Percentiles rank a stretch among this genome's conserved stretches.
Conservation (phyloP, 1,140 invertebrate genomes). For the Pseudoatta argentina region DNA sequence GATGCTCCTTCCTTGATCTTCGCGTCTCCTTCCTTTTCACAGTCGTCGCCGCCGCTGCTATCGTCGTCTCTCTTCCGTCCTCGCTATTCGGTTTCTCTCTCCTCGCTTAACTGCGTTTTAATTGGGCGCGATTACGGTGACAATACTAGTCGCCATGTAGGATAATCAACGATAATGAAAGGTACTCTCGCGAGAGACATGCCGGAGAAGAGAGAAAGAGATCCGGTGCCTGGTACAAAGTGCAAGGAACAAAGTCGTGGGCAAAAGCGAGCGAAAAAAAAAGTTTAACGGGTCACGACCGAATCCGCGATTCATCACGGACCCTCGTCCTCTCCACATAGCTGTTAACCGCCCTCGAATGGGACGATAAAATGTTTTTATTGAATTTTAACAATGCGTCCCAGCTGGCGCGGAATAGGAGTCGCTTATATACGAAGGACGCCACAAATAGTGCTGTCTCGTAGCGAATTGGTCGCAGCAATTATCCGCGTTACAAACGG, state of each 20-base stretch:
- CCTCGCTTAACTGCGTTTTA: conserved; percentile 79
- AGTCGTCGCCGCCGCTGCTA: not conserved
- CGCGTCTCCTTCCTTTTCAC: not conserved
- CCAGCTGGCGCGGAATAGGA: conserved; percentile 32
- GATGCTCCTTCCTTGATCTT: conserved; percentile 6
- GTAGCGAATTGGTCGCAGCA: conserved; percentile 18
- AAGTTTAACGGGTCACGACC: conserved; percentile 67
- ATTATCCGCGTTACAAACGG: conserved; percentile 38
- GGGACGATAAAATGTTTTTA: conserved; percentile 54
- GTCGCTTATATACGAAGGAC: conserved; percentile 45
- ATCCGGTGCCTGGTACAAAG: not conserved
- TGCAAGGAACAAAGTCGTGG: conserved; percentile 14
- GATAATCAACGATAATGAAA: conserved; percentile 71
- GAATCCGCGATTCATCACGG: conserved; percentile 63
- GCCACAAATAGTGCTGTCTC: conserved; percentile 37
- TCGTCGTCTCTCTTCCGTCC: not conserved
- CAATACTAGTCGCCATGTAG: conserved; percentile 71
- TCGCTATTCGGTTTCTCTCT: conserved; percentile 2
- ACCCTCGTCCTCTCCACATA: not conserved
- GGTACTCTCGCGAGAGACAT: conserved; percentile 58
- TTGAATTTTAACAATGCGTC: conserved; percentile 67
- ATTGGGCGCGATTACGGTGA: conserved; percentile 80
- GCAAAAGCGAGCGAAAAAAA: conserved; percentile 49
- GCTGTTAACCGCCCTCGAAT: conserved; percentile 24
- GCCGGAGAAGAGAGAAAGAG: conserved; percentile 40